Evolutionary conservation across 2,797 vertebrate species (phyloP), one percentile per base, ranked within the genome.

Genomic region (Onychomys leucogaster): DNA sequence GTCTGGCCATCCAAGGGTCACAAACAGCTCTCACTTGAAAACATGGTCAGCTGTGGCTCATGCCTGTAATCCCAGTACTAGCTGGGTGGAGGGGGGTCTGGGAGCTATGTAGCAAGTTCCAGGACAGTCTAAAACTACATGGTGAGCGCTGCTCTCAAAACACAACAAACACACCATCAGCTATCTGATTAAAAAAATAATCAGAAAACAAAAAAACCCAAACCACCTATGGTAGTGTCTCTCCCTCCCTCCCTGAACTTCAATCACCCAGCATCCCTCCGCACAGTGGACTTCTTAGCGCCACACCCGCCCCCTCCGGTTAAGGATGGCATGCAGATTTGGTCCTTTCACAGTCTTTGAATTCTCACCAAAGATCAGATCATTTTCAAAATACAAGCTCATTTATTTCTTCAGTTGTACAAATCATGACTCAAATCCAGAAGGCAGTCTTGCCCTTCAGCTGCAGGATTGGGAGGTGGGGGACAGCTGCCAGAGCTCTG

Each of bases 161-260:
- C 67, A 88, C 37, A 19, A 29, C 16, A 89, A 19, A 29, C 16
- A 89, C 8, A 10, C 16, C 12, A 13, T 10, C 12, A 23, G 77
- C 49, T 17, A 21, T 37, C 13, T 71, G 25, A 63, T 29, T 87
- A 41, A 86, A 77, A 41, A 55, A 37, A 52, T 6, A 49, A 63
- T 4, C 85, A 87, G 85, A 77, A 88, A 73, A 57, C 16, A n/a
- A 57, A 55, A 41, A 41, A 27, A 6, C 61, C 61, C 57, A 21
- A 52, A 37, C 7, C 34, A 52, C 16, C 25, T 14, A 0, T 21
- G 2, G 23, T 5, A 8, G n/a, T 2, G 10, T 1, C 32, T 52
- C 19, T 75, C 37, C 12, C 11, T 75, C 37, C 12, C 11, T 37
- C 32, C 27, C 34, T 7, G 52, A 52, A 37, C n/a, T 59, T 63